Base-by-base conservation (phyloP, 2,888 invertebrate species). In the Lepidocyrtinus sp. region DNA sequence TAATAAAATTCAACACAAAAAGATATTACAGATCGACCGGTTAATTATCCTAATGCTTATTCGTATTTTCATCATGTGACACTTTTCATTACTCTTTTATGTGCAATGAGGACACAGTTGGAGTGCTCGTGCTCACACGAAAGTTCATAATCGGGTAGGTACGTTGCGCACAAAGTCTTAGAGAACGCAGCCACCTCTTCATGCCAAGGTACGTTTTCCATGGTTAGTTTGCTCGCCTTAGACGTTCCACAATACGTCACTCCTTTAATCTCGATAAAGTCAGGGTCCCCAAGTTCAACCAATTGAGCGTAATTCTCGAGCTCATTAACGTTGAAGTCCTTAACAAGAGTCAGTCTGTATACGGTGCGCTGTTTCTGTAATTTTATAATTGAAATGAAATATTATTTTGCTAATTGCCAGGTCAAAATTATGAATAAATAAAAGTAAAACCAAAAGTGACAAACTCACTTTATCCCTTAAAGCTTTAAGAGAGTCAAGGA, bases 201-300 rank as follows among this genome's bases (percentile, higher is more conserved):
- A 86, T 91, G 91, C 91, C 91, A 91, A 0, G 91, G 91, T 1
- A 91, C 90, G 87, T 92, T 91, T 84, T 90, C 89, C 91, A 91
- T 92, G 2, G 91, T 91, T 77, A 91, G 80, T 15, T 86, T 87
- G 77, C 87, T 88, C n/a, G 88, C 90, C 85, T 90, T 91, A 1
- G 90, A 90, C 26, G 90, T 90, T 1, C 91, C 91, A 87, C 91
- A 92, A 86, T 90, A 91, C 0, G 91, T 92, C 7, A 91, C 91
- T 69, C 91, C 91, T 88, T 91, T 91, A 50, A 92, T 89, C 88
- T 91, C 91, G 83, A 91, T 91, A 84, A 92, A 91, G 87, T 91
- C 91, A 62, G 91, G 91, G 72, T 89, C 88, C 12, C 91, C 91
- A 5, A 90, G 82, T 2, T 88, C 86, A 0, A 91, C 90, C 12